Evolutionary conservation across 1,140 invertebrate genomes (phyloP).

Genomic region (Papilio polytes): DNA sequence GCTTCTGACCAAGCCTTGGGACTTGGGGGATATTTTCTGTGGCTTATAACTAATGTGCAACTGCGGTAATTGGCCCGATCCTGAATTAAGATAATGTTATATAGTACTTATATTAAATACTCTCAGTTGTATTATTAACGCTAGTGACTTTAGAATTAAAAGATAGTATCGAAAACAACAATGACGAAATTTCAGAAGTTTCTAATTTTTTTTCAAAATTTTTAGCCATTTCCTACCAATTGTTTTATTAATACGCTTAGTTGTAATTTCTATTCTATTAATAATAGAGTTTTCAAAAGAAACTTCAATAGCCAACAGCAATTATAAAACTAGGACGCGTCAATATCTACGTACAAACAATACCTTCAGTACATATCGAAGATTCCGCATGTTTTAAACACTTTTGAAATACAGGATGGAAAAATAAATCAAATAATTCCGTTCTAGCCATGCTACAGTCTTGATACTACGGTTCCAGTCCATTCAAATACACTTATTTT

Average conservation of each 20-base stretch:
- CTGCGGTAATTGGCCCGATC: constrained; percentile 91
- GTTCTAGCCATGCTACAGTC: constrained; percentile 76
- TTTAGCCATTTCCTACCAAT: neutral
- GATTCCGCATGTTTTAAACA: constrained; percentile 82
- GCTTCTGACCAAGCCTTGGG: constrained; percentile 95
- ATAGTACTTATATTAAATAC: neutral
- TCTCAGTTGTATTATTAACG: neutral
- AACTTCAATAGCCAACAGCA: neutral
- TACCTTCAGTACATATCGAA: constrained; percentile 71
- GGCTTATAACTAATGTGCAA: constrained; percentile 99
- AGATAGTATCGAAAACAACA: neutral
- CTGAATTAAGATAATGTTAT: constrained; percentile 52
- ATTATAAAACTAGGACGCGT: constrained; percentile 32
- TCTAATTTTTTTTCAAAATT: too few relatives aligned
- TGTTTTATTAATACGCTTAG: neutral
- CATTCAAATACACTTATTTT: constrained; percentile 65
- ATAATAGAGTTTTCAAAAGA: neutral
- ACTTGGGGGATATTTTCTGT: constrained; percentile 99
- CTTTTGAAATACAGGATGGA: constrained; percentile 83
- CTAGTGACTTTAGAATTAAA: neutral
- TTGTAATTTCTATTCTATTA: neutral
- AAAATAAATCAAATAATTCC: constrained; percentile 83
- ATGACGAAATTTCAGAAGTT: neutral
- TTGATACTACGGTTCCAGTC: constrained; percentile 53
- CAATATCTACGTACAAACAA: constrained; percentile 35